phyloP scores from a whole-genome alignment of 2,888 invertebrate species.

The Laspeyria flexula region DNA sequence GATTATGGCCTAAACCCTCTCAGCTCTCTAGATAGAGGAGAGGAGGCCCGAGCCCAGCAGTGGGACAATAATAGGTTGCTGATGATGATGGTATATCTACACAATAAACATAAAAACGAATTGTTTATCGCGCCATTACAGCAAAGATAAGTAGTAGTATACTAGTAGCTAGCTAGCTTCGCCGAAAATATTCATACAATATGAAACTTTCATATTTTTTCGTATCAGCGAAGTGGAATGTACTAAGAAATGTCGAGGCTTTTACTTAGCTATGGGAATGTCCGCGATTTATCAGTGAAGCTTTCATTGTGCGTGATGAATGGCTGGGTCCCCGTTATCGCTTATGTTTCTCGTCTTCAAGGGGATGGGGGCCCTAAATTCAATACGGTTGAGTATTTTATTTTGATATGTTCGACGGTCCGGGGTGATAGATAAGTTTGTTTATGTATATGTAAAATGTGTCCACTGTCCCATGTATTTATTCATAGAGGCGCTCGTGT shows the following conservation, averaged over 20 bases:
- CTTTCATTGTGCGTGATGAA: conserved; percentile 44
- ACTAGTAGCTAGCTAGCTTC: too few relatives aligned
- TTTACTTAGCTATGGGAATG: conserved; percentile 43
- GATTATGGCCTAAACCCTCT: too few relatives aligned
- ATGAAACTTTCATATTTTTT: conserved; percentile 5
- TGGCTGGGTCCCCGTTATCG: conserved; percentile 26
- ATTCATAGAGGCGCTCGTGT: background rate
- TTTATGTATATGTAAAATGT: background rate
- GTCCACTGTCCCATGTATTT: background rate
- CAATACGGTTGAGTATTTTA: conserved; percentile 7
- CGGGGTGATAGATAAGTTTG: conserved; percentile 5
- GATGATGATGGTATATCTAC: too few relatives aligned
- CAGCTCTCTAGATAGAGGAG: too few relatives aligned
- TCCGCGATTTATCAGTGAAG: conserved; percentile 36
- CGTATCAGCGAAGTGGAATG: conserved; percentile 14
- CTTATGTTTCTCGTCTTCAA: conserved; percentile 27
- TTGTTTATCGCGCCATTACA: too few relatives aligned
- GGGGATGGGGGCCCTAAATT: conserved; percentile 5
- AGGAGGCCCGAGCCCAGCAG: too few relatives aligned
- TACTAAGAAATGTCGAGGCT: conserved; percentile 19
- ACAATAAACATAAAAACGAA: too few relatives aligned
- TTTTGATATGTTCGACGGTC: conserved; percentile 16
- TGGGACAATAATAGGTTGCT: too few relatives aligned
- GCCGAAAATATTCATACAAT: background rate
- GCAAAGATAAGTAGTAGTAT: too few relatives aligned